A percentile compares a stretch with the other conserved stretches of the same genome.
Conservation (phyloP, 1,140 invertebrate species). For the Brachionus rotundiformis region DNA sequence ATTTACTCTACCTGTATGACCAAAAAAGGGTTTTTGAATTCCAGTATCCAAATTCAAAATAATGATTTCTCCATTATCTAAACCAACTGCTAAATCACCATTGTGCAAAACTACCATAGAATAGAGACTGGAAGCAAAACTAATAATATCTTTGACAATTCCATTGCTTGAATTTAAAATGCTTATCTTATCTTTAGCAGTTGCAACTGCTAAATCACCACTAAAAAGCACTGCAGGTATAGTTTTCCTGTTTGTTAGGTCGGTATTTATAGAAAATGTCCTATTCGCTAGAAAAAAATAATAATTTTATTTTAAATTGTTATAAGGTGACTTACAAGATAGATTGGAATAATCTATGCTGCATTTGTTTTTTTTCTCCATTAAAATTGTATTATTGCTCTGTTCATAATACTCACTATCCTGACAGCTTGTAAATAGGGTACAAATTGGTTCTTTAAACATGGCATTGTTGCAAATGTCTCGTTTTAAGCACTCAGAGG, state of each 20-base stretch:
- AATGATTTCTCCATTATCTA: not conserved
- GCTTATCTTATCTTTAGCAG: not conserved
- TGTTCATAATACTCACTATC: not conserved
- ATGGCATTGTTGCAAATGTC: not conserved
- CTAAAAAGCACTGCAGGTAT: not conserved
- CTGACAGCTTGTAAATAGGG: not conserved
- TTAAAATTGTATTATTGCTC: not conserved
- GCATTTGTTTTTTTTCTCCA: not conserved
- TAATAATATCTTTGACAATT: not conserved
- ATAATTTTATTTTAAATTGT: not conserved
- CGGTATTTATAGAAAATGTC: too few species aligned
- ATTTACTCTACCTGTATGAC: not conserved
- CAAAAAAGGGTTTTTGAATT: not conserved
- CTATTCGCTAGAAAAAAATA: not conserved
- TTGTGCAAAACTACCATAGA: not conserved
- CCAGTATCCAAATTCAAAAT: not conserved
- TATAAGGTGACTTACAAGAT: not conserved
- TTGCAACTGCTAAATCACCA: not conserved
- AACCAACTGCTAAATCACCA: not conserved
- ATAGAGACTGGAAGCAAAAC: not conserved
- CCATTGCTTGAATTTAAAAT: not conserved
- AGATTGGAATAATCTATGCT: not conserved
- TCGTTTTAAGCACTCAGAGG: not conserved
- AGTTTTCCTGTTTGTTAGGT: too few species aligned
- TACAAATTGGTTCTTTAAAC: not conserved